phyloP scores from a whole-genome alignment of 2,888 invertebrate species.

The Coenonympha arcania region DNA sequence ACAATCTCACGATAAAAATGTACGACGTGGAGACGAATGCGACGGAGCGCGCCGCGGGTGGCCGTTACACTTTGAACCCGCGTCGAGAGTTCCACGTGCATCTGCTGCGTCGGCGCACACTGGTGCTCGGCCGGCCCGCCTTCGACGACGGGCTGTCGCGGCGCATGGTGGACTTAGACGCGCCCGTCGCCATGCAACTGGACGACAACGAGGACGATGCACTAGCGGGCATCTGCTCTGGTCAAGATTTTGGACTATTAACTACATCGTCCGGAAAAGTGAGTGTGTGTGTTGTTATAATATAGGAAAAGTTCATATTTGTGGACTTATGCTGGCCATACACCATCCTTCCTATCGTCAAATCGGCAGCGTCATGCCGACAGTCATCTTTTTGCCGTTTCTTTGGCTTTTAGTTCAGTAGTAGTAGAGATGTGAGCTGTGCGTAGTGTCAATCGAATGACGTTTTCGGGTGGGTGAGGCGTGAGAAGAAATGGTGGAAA shows the following conservation, averaged over 20 bases:
- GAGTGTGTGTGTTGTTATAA: too few species aligned
- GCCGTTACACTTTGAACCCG: slow-evolving; percentile 39
- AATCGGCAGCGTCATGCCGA: too few species aligned
- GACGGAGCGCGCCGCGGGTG: slow-evolving; percentile 36
- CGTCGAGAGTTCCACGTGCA: slow-evolving; percentile 55
- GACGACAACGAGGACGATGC: slow-evolving; percentile 84
- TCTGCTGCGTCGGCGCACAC: slow-evolving; percentile 52
- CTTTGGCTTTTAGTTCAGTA: too few species aligned
- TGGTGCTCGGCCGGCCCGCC: slow-evolving; percentile 56
- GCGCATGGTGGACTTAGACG: slow-evolving; percentile 55
- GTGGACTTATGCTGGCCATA: too few species aligned
- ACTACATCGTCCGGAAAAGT: slow-evolving; percentile 90
- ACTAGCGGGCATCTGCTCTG: slow-evolving; percentile 82
- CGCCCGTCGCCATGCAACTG: slow-evolving; percentile 72
- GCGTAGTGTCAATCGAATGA: too few species aligned
- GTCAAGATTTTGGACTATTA: slow-evolving; percentile 92
- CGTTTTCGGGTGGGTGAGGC: too few species aligned
- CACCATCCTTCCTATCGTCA: too few species aligned
- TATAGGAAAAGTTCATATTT: too few species aligned
- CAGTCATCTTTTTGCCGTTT: too few species aligned
- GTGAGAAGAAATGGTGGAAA: too few species aligned
- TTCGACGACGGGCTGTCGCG: slow-evolving; percentile 54
- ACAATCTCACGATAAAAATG: slow-evolving; percentile 55
- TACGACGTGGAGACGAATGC: slow-evolving; percentile 47
- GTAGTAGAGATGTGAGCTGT: too few species aligned